These are phyloP conservation scores for Ormyrus nitidulus DNA, from an alignment of 2,888 invertebrate species.

Conservation along the genomic window DNA sequence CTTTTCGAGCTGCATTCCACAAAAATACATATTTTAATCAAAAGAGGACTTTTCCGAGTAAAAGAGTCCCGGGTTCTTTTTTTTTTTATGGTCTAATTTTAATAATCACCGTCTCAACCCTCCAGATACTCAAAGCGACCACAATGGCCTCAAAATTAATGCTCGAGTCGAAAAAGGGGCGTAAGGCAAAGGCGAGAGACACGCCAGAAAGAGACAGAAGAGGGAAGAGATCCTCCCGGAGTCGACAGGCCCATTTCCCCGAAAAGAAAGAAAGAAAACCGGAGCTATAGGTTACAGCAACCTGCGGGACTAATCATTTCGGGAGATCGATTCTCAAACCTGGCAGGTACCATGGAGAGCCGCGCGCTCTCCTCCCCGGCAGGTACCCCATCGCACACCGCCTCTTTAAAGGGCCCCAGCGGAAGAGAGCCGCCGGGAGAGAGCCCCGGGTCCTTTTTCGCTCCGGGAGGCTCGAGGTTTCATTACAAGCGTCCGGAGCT, in stretches of 20 bases:
- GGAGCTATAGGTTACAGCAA: background rate
- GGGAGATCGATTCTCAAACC: slow-evolving; percentile 42
- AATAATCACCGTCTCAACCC: too few species aligned
- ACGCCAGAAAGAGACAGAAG: background rate
- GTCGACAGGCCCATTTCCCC: slow-evolving; percentile 9
- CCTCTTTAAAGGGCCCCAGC: background rate
- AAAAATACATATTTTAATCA: too few species aligned
- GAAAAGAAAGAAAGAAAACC: too few species aligned
- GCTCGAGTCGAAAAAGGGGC: too few species aligned
- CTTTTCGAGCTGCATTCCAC: too few species aligned
- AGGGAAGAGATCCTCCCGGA: background rate
- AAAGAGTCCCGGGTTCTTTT: too few species aligned
- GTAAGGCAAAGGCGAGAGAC: background rate
- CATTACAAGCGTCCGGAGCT: slow-evolving; percentile 30
- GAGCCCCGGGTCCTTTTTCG: background rate
- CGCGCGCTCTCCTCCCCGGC: background rate
- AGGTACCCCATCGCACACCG: background rate
- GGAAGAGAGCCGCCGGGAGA: too few species aligned
- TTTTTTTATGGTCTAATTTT: too few species aligned
- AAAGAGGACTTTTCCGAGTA: too few species aligned
- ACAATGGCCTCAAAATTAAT: too few species aligned
- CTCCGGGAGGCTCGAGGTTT: slow-evolving; percentile 32
- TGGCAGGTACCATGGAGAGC: slow-evolving; percentile 27
- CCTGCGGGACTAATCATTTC: slow-evolving; percentile 49
- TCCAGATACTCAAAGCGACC: too few species aligned